Base-by-base conservation (phyloP, 2,888 invertebrate genomes). In the Cheilosia soror region DNA sequence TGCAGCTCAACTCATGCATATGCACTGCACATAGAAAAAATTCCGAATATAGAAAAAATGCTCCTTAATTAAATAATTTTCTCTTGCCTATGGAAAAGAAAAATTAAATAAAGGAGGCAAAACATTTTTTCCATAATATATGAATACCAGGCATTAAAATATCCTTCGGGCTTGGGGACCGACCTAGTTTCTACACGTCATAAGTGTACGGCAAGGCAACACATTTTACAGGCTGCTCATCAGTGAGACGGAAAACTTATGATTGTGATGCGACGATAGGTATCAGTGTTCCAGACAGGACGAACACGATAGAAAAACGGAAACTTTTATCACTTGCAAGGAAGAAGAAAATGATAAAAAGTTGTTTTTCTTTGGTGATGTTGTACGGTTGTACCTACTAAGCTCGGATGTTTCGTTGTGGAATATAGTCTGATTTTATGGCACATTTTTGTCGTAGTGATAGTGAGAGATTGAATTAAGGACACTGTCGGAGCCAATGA, bases 401-500 rank as follows among this genome's bases (percentile, higher is more conserved):
- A 13, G 42, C 42, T 13, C 5, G 33, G 33, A 33, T 33, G 7
- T 33, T 33, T 33, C 13, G 13, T 2, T 42, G 42, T 42, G n/a
- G 9, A 6, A 49, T 13, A 15, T 6, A n/a, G n/a, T 7, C 25
- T 6, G 15, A 49, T n/a, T 11, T 13, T 9, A 49, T 49, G 20
- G 6, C 44, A 15, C 44, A 44, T 44, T 15, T 5, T 6, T 44
- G 44, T 5, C 15, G 15, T 44, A 15, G 49, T 25, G 25, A 49
- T 58, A 27, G 47, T 47, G 44, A 31, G 20, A 69, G 44, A 69
- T 11, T 49, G 20, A 58, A 47, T 58, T 37, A 71, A 71, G 69
- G 47, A 49, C 25, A 44, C 47, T 4, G n/a, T 13, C 49, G 25
- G 25, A 33, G 27, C 25, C 57, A 47, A 44, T 44, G 44, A 44